phyloP scores from a whole-genome alignment of 2,888 invertebrate genomes.

The Cynaeus angustus region DNA sequence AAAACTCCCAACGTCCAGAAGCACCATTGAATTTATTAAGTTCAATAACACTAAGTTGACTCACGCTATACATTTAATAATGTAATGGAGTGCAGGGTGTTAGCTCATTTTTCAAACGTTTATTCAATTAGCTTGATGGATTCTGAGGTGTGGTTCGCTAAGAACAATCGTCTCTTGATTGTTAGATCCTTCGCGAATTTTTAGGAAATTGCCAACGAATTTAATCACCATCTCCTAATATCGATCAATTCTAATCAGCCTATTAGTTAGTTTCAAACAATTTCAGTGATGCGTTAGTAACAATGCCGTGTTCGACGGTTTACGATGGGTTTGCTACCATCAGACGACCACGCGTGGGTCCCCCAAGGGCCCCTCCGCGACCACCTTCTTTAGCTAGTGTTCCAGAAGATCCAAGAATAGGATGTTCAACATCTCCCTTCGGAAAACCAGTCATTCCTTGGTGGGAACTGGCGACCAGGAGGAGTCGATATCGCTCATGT shows the following conservation, averaged over 20 bases:
- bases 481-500: constrained; percentile 86
- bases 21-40: constrained; percentile 19
- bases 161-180: constrained; percentile 17
- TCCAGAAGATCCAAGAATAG: constrained; percentile 77
- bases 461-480: constrained; percentile 90
- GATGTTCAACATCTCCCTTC: constrained; percentile 49
- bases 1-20: background rate
- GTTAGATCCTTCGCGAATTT: background rate
- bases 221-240: constrained; percentile 17
- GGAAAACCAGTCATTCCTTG: constrained; percentile 84
- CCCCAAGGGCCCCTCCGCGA: constrained; percentile 66
- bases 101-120: constrained; percentile 29
- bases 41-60: constrained; percentile 25
- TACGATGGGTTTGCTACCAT: constrained; percentile 94
- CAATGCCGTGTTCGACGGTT: constrained; percentile 74
- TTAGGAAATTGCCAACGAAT: constrained; percentile 16
- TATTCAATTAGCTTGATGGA: constrained; percentile 27
- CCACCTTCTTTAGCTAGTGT: constrained; percentile 69
- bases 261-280: too few relatives aligned
- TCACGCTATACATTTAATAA: constrained; percentile 45
- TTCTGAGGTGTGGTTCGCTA: constrained; percentile 21
- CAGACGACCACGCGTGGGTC: constrained; percentile 74
- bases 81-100: constrained; percentile 40
- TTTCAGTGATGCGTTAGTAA: constrained; percentile 1
- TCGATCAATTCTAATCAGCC: constrained; percentile 2